Base-by-base conservation (phyloP, 2,888 invertebrate species). In the Strigamia transsilvanica region DNA sequence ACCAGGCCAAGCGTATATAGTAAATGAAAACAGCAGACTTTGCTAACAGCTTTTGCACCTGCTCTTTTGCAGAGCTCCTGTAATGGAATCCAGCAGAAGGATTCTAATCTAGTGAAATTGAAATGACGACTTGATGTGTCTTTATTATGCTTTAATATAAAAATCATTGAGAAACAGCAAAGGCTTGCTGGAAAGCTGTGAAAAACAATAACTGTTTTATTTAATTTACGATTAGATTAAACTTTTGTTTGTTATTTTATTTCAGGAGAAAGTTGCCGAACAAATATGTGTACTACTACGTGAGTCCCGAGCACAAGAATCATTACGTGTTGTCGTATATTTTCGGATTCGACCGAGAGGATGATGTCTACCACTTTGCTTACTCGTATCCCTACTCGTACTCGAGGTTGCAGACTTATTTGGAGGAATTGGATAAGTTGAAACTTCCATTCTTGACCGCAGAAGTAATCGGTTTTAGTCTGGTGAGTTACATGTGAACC, bases 301-400 rank as follows among this genome's bases (percentile, higher is more conserved):
- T 94, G 85, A 98, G 98, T 1, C 90, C 93, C 12, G 91, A 92
- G 83, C 98, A 99, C 88, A 94, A 94, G 83, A 93, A 94, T 80
- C 94, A 98, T 85, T 96, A 97, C 88, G 93, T 99, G 41, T 90
- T 99, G 83, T 97, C 96, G 86, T 94, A 99, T 87, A 94, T 96
- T 0, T 98, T 98, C 88, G 93, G 94, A 32, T 99, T 99, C 87
- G 98, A 98, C 88, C 92, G 93, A 82, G 97, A 98, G 87, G 96
- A 97, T 85, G 98, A 98, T 86, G 92, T 96, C 0, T 98, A 97
- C 87, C 98, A 98, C 87, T 99, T 99, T 89, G 93, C 97, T 0
- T 92, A 98, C 85, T 94, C 94, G 34, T 95, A 94, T 83, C 99
- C 99, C 0, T 99, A 99, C 88, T 96, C 97, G n/a, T 99, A 98